phyloP scores from a whole-genome alignment of 2,113 vertebrate genomes.

The Plotosus lineatus region DNA sequence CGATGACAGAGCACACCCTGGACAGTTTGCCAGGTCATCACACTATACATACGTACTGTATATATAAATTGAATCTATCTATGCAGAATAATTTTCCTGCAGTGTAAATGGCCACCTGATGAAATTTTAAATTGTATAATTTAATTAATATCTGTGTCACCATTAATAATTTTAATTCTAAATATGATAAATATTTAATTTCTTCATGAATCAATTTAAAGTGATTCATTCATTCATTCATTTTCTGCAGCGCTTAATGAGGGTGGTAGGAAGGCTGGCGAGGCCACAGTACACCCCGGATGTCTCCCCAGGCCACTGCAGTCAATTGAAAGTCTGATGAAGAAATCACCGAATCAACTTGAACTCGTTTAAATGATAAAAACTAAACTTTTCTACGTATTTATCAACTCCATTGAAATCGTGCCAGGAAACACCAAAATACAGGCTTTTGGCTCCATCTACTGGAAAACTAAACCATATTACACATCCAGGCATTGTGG shows the following conservation, averaged over 20 bases:
- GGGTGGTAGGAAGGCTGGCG: no score
- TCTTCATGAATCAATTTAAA: neutral
- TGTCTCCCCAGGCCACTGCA: no score
- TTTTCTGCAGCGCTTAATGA: no score
- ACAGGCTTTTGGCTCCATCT: slow-evolving; percentile 15
- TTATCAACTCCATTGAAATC: neutral
- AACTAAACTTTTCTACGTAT: neutral
- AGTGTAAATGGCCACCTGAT: no score
- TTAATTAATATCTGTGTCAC: neutral
- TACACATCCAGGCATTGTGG: slow-evolving; percentile 10
- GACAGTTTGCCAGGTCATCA: no score
- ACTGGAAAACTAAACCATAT: neutral
- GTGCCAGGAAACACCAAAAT: neutral
- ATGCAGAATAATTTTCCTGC: no score
- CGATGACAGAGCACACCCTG: no score
- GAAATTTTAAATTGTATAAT: no score
- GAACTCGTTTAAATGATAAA: neutral
- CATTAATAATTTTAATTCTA: neutral
- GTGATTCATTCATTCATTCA: no score
- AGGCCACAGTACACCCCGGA: no score
- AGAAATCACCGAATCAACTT: neutral
- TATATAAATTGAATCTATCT: no score
- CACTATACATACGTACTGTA: no score
- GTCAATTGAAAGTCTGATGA: neutral
- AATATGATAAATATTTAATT: neutral